Evolutionary conservation across 2,113 vertebrate species (phyloP).

Genomic region (Microtus richardsoni): DNA sequence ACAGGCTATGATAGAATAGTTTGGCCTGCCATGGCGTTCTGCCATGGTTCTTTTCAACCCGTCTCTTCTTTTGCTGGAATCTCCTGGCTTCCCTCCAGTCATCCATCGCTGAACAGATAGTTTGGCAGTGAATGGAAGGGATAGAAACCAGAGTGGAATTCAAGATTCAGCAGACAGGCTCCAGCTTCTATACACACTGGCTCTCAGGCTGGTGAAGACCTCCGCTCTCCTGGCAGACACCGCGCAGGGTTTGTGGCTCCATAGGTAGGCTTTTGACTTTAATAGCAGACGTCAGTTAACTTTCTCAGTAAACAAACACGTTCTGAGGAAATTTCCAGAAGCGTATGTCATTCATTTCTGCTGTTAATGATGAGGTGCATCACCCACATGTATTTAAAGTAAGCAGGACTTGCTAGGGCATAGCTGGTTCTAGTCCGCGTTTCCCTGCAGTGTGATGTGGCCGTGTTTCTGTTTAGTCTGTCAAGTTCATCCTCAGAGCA

Average conservation of each 20-base stretch:
- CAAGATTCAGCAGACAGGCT: neutral
- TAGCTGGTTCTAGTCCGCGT: neutral
- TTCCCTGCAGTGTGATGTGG: neutral
- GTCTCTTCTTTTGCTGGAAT: neutral
- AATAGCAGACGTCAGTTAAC: neutral
- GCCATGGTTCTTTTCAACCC: neutral
- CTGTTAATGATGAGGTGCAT: neutral
- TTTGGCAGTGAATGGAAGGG: neutral
- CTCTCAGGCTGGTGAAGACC: neutral
- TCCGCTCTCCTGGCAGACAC: neutral
- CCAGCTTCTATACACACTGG: neutral
- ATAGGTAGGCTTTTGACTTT: neutral
- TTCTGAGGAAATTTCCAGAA: neutral
- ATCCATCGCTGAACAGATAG: neutral
- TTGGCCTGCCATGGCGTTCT: neutral
- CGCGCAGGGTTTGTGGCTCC: neutral
- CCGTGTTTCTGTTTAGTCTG: neutral
- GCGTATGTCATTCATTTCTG: neutral
- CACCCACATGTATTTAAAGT: neutral
- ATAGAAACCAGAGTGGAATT: neutral
- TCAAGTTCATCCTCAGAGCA: neutral
- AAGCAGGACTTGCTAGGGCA: neutral
- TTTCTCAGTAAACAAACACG: neutral
- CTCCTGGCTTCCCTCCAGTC: neutral
- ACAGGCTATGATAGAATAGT: neutral